Evolutionary conservation across 2,888 invertebrate genomes (phyloP).

Genomic region (Hartigia nigra): DNA sequence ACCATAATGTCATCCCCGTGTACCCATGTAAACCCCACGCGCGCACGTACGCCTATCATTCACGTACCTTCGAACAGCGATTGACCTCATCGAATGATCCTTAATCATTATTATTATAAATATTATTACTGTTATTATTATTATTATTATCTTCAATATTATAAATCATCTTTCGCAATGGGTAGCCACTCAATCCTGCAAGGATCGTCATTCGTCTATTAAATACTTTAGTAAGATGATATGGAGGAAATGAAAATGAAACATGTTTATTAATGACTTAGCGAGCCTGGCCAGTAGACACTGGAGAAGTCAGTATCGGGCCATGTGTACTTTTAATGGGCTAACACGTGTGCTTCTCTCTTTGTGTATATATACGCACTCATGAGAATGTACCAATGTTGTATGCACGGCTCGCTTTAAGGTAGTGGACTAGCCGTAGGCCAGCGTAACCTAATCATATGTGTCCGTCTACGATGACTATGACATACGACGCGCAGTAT

Average conservation of each 20-base stretch:
- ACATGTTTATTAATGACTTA: neutral
- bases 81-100: neutral
- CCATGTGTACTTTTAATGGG: neutral
- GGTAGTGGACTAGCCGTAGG: neutral
- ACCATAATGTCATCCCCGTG: neutral
- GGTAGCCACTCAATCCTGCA: neutral
- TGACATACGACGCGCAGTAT: slow-evolving; percentile 61
- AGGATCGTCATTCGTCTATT: neutral
- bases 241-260: neutral
- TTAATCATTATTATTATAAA: neutral
- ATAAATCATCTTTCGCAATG: neutral
- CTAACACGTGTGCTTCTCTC: neutral
- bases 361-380: neutral
- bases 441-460: slow-evolving; percentile 45
- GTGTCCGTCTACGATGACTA: slow-evolving; percentile 32
- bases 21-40: neutral
- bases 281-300: neutral
- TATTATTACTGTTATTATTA: neutral
- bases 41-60: neutral
- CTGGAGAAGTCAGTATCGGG: neutral
- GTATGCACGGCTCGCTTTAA: neutral
- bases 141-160: neutral
- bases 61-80: neutral
- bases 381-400: neutral
- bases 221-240: neutral